Base-by-base conservation (phyloP, 2,888 invertebrate species). In the Drosophila multiciliata region DNA sequence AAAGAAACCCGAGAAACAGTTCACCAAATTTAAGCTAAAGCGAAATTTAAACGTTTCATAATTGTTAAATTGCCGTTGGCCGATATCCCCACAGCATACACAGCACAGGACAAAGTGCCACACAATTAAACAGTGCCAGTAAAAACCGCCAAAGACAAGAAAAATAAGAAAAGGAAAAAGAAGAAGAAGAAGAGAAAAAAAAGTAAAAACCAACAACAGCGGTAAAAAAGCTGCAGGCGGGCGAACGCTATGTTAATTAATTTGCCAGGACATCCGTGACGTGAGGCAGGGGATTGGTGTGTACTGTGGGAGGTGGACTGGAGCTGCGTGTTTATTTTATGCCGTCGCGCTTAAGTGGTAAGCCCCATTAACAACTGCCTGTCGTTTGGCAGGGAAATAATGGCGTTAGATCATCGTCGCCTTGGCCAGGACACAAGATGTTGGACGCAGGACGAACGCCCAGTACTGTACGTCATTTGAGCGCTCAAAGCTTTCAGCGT, bases 341-440 rank as follows among this genome's bases (percentile, higher is more conserved):
- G 87, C 87, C 87, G 79, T 81, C 75, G 78, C 89, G 84, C 84
- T 89, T 90, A 89, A 89, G 90, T 90, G 91, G 85, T 87, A 89
- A 89, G 87, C 82, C 82, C 90, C 89, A 91, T 90, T 91, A 91
- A 89, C 85, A 84, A 86, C 90, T 88, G 87, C 83, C 89, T 90
- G 89, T 89, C 86, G 90, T 86, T 89, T 87, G 85, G 73, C 80
- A 67, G 75, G 72, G 67, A 86, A 88, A 82, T 87, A 87, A 87
- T 87, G 87, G 90, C 89, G 90, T 87, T 87, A 90, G 87, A 89
- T 88, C 89, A 90, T 87, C 80, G 85, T 82, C 89, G 89, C 89
- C 85, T 77, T 63, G 71, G 63, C 63, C 76, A 52, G 70, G 36
- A 62, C 50, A 49, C 36, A 49, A 61, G 29, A 55, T 59, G 23